Base-by-base conservation (phyloP, 1,140 invertebrate species). In the Drosophila athabasca region DNA sequence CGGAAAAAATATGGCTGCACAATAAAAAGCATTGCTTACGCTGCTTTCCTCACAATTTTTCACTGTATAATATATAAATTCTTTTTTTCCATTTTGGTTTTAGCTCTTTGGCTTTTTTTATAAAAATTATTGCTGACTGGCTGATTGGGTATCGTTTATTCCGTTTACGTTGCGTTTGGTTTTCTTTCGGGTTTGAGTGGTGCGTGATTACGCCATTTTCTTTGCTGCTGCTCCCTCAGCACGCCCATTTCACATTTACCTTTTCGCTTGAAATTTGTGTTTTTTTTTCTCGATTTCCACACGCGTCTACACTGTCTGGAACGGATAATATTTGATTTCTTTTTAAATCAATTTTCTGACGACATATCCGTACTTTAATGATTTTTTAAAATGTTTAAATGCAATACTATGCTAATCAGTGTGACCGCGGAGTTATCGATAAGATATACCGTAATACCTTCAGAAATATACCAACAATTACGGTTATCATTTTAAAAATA, bases 191-290 rank as follows among this genome's bases (percentile, higher is more conserved):
- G 80, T 77, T 66, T 77, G 67, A 76, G 83, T 88, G 83, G 83
- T 88, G 83, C 83, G 82, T 85, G 83, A 88, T 88, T 88, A 88
- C 83, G 83, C 83, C 83, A 88, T 88, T 88, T 88, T 88, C 83
- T 88, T 88, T 84, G 61, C 75, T 66, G 35, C 35, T 58, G 62
- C 11, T 65, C 24, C 60, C 59, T 24, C 74, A 52, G 81, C 83
- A 87, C 83, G 83, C 83, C 83, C 83, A 87, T 88, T 70, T 76
- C 72, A 75, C 61, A 76, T 70, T 87, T 88, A 87, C 83, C 83
- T 85, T 78, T 54, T 39, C 26, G 48, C 54, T 83, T 59, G 66
- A 71, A 71, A 57, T 43, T 44, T 31, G 39, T 39, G 64, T 54
- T 51, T 54, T 62, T 72, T 70, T 62, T 72, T 66, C 9, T 50